Percentiles rank a stretch among this genome's conserved stretches.
Conservation (phyloP, 1,140 invertebrate genomes). For the Globodera rostochiensis region DNA sequence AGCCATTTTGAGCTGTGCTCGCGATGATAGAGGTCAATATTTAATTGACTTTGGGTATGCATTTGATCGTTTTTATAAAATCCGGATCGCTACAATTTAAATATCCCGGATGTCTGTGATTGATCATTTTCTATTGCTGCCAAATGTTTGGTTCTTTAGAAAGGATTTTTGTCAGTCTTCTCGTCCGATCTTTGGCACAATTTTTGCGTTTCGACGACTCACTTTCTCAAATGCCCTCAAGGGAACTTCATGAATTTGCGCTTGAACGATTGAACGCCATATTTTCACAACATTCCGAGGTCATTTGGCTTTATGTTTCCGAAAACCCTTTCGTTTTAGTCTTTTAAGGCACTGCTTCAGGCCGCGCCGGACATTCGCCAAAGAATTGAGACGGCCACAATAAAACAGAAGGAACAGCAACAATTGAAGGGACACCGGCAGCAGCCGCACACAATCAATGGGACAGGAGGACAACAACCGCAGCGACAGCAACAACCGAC, state of each 20-base stretch:
- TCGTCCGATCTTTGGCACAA: conserved; percentile 51
- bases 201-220: conserved; percentile 44
- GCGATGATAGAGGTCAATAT: conserved; percentile 77
- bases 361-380: conserved; percentile 34
- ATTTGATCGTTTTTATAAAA: conserved; percentile 33
- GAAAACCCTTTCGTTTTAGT: background rate
- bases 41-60: conserved; percentile 1
- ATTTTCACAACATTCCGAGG: conserved; percentile 49
- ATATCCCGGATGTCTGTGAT: too few species aligned
- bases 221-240: conserved; percentile 2
- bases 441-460: conserved; percentile 13
- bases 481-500: conserved; percentile 36
- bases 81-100: too few species aligned
- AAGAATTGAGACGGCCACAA: conserved; percentile 38
- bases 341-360: conserved; percentile 34
- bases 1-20: conserved; percentile 73
- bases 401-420: conserved; percentile 19
- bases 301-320: background rate
- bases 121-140: too few species aligned
- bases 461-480: background rate
- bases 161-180: conserved; percentile 48
- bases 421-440: conserved; percentile 12
- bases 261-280: conserved; percentile 51
- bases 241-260: conserved; percentile 59
- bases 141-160: conserved; percentile 22